Conservation (phyloP, 2,888 invertebrate genomes). For the Caenorhabditis auriculariae region DNA sequence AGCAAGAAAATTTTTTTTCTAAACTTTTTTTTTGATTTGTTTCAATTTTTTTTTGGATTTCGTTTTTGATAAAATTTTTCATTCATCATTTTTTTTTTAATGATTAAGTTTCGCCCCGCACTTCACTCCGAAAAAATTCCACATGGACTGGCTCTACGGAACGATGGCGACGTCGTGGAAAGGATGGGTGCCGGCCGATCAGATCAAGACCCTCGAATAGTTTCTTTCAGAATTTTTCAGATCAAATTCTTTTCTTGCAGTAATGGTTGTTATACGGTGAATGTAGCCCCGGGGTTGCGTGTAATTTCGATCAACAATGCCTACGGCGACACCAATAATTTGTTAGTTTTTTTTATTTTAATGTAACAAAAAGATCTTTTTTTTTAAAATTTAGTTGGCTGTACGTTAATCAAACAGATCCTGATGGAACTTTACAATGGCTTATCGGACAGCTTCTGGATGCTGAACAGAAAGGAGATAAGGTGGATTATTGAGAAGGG, state of each 20-base stretch:
- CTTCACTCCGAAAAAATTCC: conserved; percentile 55
- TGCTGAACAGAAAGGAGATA: conserved; percentile 76
- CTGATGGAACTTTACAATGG: conserved; percentile 79
- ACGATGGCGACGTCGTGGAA: conserved; percentile 77
- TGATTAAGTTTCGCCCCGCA: conserved; percentile 65
- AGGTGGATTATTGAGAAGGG: conserved; percentile 47
- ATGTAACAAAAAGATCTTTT: neutral
- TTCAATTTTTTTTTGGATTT: neutral
- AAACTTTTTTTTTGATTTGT: neutral
- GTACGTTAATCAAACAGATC: conserved; percentile 81
- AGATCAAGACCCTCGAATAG: conserved; percentile 33
- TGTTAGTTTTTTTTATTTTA: conserved; percentile 10
- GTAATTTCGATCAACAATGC: conserved; percentile 20
- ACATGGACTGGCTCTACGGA: conserved; percentile 80
- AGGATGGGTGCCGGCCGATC: conserved; percentile 71
- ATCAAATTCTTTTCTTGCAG: neutral
- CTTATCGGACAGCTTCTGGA: conserved; percentile 74
- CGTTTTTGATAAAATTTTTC: neutral
- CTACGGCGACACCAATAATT: conserved; percentile 62
- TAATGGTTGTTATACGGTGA: neutral
- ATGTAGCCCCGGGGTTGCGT: conserved; percentile 29
- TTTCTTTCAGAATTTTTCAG: no score
- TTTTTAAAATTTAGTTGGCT: conserved; percentile 69
- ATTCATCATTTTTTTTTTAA: conserved; percentile 16
- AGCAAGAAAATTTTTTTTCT: no score